A percentile compares a stretch with the other conserved stretches of the same genome.
Evolutionary conservation across 1,140 invertebrate genomes (phyloP).

Genomic region (Drosophila albomicans): DNA sequence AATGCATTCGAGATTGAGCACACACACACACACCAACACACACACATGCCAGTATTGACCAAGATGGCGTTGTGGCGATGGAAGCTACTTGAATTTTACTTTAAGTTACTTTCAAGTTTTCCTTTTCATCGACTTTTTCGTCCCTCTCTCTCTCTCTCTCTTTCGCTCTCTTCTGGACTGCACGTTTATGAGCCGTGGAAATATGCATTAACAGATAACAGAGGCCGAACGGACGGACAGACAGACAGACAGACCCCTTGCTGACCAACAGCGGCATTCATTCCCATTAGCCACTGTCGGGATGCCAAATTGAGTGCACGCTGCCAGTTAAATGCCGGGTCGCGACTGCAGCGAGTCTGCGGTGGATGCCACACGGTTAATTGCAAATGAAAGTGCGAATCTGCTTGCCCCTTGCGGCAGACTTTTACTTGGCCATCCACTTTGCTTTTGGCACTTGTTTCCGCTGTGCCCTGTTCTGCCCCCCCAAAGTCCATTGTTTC

Average conservation of each 20-base stretch:
- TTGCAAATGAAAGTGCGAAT: constrained; percentile 63
- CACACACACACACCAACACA: constrained; percentile 21
- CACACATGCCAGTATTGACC: background rate
- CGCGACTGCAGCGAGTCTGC: constrained; percentile 2
- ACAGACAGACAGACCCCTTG: background rate
- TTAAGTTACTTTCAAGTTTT: constrained; percentile 64
- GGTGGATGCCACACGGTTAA: constrained; percentile 55
- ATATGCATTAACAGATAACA: constrained; percentile 72
- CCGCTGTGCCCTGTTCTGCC: too few species aligned
- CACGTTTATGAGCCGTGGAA: constrained; percentile 75
- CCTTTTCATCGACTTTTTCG: constrained; percentile 29
- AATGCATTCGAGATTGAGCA: constrained; percentile 36
- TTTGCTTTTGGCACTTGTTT: background rate
- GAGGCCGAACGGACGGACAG: background rate
- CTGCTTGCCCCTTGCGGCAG: constrained; percentile 17
- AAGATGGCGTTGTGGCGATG: constrained; percentile 28
- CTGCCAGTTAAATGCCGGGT: constrained; percentile 31
- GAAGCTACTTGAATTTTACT: constrained; percentile 67
- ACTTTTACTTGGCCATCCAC: constrained; percentile 5
- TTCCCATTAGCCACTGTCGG: background rate
- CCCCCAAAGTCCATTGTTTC: background rate
- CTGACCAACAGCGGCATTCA: background rate
- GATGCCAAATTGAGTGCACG: constrained; percentile 33
- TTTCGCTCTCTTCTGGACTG: background rate
- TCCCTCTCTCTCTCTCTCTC: background rate